Conservation (phyloP, 2,888 invertebrate genomes). For the Acrobasis consociella region DNA sequence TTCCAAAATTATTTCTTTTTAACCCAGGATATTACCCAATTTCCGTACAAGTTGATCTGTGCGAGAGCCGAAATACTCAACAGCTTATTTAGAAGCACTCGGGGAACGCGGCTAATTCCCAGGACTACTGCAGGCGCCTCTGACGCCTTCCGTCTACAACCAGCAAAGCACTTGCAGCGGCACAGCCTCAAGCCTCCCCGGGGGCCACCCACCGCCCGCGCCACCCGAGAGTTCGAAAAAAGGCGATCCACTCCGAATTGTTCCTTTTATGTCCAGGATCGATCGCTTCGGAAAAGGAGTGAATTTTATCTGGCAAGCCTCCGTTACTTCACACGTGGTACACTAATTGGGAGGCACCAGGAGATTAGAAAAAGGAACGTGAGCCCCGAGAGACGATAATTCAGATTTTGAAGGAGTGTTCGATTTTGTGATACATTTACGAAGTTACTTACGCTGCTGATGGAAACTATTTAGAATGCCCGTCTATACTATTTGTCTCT, state of each 20-base stretch:
- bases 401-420: slow-evolving; percentile 25
- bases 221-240: slow-evolving; percentile 73
- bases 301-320: slow-evolving; percentile 73
- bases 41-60: too few relatives aligned
- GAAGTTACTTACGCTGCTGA: too few relatives aligned
- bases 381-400: slow-evolving; percentile 36
- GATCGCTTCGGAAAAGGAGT: slow-evolving; percentile 79
- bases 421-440: neutral
- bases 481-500: too few relatives aligned
- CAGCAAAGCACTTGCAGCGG: slow-evolving; percentile 66
- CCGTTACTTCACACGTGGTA: slow-evolving; percentile 72
- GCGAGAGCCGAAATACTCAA: neutral
- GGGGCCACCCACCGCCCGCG: slow-evolving; percentile 49
- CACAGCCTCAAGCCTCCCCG: slow-evolving; percentile 32
- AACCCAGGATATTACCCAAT: too few relatives aligned
- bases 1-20: too few relatives aligned
- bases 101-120: slow-evolving; percentile 10
- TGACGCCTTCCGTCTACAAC: slow-evolving; percentile 66
- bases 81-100: slow-evolving; percentile 1
- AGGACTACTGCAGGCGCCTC: slow-evolving; percentile 36
- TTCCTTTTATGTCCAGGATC: slow-evolving; percentile 81
- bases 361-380: slow-evolving; percentile 55
- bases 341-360: slow-evolving; percentile 63
- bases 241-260: slow-evolving; percentile 80
- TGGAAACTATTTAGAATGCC: neutral